Conservation (phyloP, 1,140 invertebrate species). For the Saxidomus purpurata region DNA sequence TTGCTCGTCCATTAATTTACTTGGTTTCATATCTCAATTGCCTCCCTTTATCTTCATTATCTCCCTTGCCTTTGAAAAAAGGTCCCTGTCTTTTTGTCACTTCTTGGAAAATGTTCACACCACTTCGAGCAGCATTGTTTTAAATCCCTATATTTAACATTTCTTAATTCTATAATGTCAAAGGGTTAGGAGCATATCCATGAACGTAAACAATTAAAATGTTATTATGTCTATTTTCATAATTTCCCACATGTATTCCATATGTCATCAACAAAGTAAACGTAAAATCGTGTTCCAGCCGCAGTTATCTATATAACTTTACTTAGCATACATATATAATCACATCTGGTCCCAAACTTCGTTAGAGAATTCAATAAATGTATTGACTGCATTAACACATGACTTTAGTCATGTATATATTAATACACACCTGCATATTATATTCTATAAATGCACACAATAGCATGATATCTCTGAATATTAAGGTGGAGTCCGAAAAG, state of each 20-base stretch:
- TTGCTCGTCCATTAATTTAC: constrained; percentile 38
- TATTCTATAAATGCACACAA: not conserved
- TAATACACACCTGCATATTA: not conserved
- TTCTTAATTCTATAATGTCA: not conserved
- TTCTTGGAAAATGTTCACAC: no score
- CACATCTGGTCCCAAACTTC: constrained; percentile 29
- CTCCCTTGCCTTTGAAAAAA: not conserved
- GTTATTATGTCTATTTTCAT: not conserved
- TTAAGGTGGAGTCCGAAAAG: not conserved
- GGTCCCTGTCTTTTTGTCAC: not conserved
- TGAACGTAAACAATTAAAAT: constrained; percentile 6
- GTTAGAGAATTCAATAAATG: constrained; percentile 41
- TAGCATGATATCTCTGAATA: not conserved
- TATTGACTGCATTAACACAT: constrained; percentile 30
- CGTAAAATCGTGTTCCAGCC: not conserved
- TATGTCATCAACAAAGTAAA: not conserved
- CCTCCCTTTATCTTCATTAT: constrained; percentile 1
- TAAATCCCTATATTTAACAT: not conserved
- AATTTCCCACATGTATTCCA: not conserved
- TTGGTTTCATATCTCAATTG: constrained; percentile 2
- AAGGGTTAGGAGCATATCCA: not conserved
- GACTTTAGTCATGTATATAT: constrained; percentile 17
- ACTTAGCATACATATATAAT: constrained; percentile 3
- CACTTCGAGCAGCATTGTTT: no score
- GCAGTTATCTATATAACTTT: not conserved